Evolutionary conservation across 2,888 invertebrate species (phyloP).

Genomic region (Marronus borbonicus): DNA sequence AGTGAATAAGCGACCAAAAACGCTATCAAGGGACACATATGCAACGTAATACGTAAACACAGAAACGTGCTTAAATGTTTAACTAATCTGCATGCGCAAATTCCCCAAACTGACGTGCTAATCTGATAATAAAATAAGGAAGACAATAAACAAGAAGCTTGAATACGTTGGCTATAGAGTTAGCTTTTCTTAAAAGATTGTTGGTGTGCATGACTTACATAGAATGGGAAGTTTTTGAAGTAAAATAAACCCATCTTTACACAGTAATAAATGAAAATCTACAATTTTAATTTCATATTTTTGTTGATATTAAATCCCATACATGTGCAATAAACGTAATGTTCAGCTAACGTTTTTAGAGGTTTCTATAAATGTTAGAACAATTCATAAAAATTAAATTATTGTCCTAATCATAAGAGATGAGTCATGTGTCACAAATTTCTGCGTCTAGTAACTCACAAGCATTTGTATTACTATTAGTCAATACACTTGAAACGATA

Average conservation of each 20-base stretch:
- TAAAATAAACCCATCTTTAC: not conserved
- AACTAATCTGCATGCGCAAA: constrained; percentile 52
- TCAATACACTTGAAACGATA: no score
- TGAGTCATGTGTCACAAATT: no score
- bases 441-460: no score
- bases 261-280: no score
- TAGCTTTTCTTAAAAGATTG: constrained; percentile 4
- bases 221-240: not conserved
- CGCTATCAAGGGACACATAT: constrained; percentile 45
- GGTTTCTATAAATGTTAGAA: not conserved
- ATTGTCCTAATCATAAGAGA: no score
- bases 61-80: constrained; percentile 51
- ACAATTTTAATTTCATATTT: no score
- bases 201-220: not conserved
- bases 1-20: constrained; percentile 17
- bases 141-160: constrained; percentile 41
- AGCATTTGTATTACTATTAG: no score
- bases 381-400: no score
- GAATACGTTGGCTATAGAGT: not conserved
- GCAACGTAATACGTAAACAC: constrained; percentile 48
- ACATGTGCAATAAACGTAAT: not conserved
- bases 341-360: not conserved
- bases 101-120: constrained; percentile 44
- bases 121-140: constrained; percentile 53
- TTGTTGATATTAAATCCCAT: no score